Evolutionary conservation across 2,113 vertebrate genomes (phyloP).

Genomic region (Periophthalmodon schlosseri): DNA sequence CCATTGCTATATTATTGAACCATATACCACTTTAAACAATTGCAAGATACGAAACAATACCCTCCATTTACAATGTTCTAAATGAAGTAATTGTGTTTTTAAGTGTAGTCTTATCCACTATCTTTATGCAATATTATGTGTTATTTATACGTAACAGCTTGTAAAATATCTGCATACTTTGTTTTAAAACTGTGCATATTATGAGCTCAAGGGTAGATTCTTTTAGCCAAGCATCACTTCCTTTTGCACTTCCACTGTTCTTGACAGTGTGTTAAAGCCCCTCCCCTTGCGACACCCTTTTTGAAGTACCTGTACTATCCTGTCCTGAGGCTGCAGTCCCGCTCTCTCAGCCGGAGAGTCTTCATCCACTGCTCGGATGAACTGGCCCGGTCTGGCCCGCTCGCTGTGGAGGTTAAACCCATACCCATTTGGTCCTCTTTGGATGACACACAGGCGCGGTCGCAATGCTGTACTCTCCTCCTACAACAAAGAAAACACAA

Average conservation of each 20-base stretch:
- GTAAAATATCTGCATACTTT: not conserved
- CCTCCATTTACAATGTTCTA: not conserved
- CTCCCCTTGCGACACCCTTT: not conserved
- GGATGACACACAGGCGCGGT: constrained; percentile 88
- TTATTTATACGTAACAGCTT: not conserved
- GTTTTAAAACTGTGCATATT: not conserved
- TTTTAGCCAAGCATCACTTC: not conserved
- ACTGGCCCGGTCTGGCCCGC: constrained; percentile 89
- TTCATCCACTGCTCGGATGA: constrained; percentile 88
- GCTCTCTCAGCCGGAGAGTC: constrained; percentile 86
- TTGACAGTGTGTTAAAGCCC: not conserved
- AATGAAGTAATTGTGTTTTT: not conserved
- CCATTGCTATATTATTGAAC: not conserved
- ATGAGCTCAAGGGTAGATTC: not conserved
- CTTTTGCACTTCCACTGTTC: not conserved
- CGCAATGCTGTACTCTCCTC: constrained; percentile 73
- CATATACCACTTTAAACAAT: not conserved
- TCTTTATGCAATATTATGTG: not conserved
- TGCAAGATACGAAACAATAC: not conserved
- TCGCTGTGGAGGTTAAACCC: constrained; percentile 98
- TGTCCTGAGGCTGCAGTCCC: constrained; percentile 87
- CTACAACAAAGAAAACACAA: constrained; percentile 36
- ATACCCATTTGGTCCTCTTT: constrained; percentile 83
- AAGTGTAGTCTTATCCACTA: not conserved
- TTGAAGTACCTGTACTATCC: constrained; percentile 86